Conservation (phyloP, 2,888 invertebrate genomes). For the Zhuqinia jingwanae region DNA sequence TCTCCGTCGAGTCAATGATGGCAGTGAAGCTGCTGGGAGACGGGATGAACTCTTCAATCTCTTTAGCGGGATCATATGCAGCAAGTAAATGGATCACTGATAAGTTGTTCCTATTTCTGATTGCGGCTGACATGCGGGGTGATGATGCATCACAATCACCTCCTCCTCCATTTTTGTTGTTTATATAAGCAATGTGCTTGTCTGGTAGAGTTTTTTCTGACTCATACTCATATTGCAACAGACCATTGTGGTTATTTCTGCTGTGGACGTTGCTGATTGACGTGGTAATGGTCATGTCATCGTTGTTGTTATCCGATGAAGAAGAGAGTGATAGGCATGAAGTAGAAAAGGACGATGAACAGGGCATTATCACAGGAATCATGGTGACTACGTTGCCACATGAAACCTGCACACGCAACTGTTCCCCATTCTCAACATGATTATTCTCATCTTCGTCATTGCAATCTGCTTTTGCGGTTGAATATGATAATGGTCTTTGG, state of each 20-base stretch:
- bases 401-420: conserved; percentile 56
- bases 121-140: background rate
- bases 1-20: conserved; percentile 67
- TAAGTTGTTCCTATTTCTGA: conserved; percentile 59
- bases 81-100: conserved; percentile 67
- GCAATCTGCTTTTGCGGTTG: background rate
- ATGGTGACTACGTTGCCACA: conserved; percentile 69
- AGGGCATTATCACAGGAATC: conserved; percentile 69
- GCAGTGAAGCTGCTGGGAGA: conserved; percentile 54
- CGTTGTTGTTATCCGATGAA: conserved; percentile 67
- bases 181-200: conserved; percentile 57
- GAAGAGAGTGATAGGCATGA: conserved; percentile 66
- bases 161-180: background rate
- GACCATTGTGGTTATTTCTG: conserved; percentile 38
- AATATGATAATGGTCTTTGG: too few species aligned
- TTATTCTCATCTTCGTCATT: background rate
- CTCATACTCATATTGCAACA: conserved; percentile 45
- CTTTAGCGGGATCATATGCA: conserved; percentile 54
- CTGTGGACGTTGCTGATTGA: conserved; percentile 22
- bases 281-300: conserved; percentile 57
- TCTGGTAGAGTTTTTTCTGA: conserved; percentile 67
- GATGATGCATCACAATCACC: background rate
- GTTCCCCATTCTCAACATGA: conserved; percentile 1
- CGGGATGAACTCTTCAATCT: conserved; percentile 64
- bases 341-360: conserved; percentile 65